Evolutionary conservation across 2,888 invertebrate genomes (phyloP), one percentile per base, ranked within the genome.

Genomic region (Drosophila phalerata): DNA sequence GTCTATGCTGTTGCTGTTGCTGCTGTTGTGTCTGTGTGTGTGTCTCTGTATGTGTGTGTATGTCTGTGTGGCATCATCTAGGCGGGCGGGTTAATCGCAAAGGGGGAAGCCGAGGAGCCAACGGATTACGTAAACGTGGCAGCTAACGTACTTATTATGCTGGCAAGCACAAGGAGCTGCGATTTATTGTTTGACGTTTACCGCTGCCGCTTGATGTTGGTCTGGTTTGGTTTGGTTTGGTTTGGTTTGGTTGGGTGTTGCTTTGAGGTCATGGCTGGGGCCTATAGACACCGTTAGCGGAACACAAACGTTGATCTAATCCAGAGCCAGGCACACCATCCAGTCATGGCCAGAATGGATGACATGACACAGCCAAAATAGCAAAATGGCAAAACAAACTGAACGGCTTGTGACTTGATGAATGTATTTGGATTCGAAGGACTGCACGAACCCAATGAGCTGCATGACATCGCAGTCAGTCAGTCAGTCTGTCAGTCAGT

Each of bases 161-260:
- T 89, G 85, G 85, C 76, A 86, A 85, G 85, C 89, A 75, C 85
- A 81, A 80, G 81, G 74, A 73, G 71, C 85, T 89, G 88, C 89
- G 85, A 86, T 86, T 86, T 86, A 86, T 89, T 86, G 89, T 87
- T 87, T 87, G 85, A 89, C 85, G 88, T 89, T 85, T 72, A 84
- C 80, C 68, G 47, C 51, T 28, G 51, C 34, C 37, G 37, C 60
- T 32, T 22, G 53, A 45, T 49, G 40, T 56, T 51, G 34, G 5
- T 34, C n/a, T n/a, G n/a, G n/a, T n/a, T n/a, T n/a, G n/a, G n/a
- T 11, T 10, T 32, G 10, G 11, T 10, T 10, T 32, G 17, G 15
- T 52, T 34, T 49, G 38, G 22, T 3, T 56, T 49, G 62, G 32
- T 49, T 57, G 32, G 48, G 45, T 57, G 47, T 45, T 58, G 51